Base-by-base conservation (phyloP, 2,113 vertebrate species). In the Podiceps cristatus region DNA sequence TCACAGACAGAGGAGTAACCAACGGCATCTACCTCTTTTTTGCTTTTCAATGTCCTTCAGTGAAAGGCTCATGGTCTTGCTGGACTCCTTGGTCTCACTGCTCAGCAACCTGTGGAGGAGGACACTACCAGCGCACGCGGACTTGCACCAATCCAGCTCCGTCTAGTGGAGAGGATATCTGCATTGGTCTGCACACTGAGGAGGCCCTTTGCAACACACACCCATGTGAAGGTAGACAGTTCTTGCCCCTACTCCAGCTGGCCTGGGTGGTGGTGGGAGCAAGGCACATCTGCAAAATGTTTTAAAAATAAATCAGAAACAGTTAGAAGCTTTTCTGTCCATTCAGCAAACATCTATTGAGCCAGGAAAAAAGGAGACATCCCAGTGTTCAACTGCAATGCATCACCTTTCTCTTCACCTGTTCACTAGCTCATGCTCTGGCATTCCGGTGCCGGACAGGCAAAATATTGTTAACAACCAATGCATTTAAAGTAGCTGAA, bases 51-150 rank as follows among this genome's bases (percentile, higher is more conserved):
- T 94, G 40, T 56, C 59, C 80, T 95, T 52, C 98, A 99, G 99
- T 99, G 55, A 99, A 98, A 60, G 99, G 99, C 7, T 98, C 99
- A 0, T 99, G 99, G 99, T 99, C 99, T 53, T 99, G 99, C 98
- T 99, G 99, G 99, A 99, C 99, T 7, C 96, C 99, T 5, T 99
- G 99, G 99, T 99, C 99, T 50, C 98, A 98, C 88, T 99, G 99
- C 95, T 99, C 99, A 5, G 99, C 99, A 67, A 99, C 99, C 20
- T 99, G 99, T 11, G 99, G 99, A 7, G 99, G 99, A 8, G 99
- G 99, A 17, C 99, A 99, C 97, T 99, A 99, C 94, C 99, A 99
- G 87, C 99, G 99, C 81, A 99, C 99, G 0, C 99, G 99, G 44
- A 99, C 99, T 87, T 99, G 99, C 93, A 99, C 98, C 97, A 99